Evolutionary conservation across 2,797 vertebrate genomes (phyloP).

Genomic region (Kryptolebias ocellatus): DNA sequence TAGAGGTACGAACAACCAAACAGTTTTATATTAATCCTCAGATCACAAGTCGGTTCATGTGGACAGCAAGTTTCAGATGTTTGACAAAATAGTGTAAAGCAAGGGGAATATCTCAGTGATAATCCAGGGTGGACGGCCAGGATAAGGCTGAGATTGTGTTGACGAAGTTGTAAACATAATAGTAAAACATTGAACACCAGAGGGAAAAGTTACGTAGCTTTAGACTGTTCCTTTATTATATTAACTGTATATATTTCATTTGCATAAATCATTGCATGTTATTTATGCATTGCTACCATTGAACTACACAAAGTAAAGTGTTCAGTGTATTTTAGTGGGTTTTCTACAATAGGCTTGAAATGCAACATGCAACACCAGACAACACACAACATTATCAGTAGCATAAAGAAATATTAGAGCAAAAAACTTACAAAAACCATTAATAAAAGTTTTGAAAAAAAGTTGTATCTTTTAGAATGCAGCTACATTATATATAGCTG

Average conservation of each 20-base stretch:
- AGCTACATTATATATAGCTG: too few relatives aligned
- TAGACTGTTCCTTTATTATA: slow-evolving; percentile 13
- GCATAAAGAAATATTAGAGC: too few relatives aligned
- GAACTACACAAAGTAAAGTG: too few relatives aligned
- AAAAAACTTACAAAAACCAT: too few relatives aligned
- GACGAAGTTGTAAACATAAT: slow-evolving; percentile 15
- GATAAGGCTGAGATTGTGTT: slow-evolving; percentile 35
- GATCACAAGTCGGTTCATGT: slow-evolving; percentile 64
- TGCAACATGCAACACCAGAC: background rate
- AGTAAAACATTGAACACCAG: too few relatives aligned
- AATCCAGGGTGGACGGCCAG: slow-evolving; percentile 41
- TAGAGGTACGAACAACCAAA: slow-evolving; percentile 55
- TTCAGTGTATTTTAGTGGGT: too few relatives aligned
- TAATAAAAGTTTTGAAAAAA: too few relatives aligned
- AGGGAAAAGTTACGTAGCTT: too few relatives aligned
- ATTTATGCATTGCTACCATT: too few relatives aligned
- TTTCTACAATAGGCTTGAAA: background rate
- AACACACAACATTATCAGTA: background rate
- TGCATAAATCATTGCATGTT: too few relatives aligned
- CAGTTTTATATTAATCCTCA: slow-evolving; percentile 66
- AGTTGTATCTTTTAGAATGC: too few relatives aligned
- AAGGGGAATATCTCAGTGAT: slow-evolving; percentile 28
- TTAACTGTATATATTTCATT: background rate
- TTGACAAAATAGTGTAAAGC: slow-evolving; percentile 58
- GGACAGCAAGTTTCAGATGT: slow-evolving; percentile 66